phyloP scores from a whole-genome alignment of 1,140 invertebrate species.

The Bradysia coprophila region DNA sequence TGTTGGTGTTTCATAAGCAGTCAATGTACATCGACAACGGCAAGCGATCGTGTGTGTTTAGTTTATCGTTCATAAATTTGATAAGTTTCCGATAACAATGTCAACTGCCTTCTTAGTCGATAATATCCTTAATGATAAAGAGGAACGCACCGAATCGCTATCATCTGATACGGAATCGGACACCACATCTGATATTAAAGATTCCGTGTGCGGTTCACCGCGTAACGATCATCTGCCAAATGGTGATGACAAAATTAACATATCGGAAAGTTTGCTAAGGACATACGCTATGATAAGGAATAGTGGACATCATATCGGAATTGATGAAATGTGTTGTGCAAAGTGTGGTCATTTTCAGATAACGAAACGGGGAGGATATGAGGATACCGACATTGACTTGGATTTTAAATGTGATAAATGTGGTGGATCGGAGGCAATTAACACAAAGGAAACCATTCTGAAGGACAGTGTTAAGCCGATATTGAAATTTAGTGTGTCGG shows the following conservation, averaged over 20 bases:
- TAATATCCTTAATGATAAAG: constrained; percentile 18
- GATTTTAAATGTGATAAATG: constrained; percentile 23
- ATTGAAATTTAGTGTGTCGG: constrained; percentile 83
- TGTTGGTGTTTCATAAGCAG: no score
- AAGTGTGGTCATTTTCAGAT: constrained; percentile 8
- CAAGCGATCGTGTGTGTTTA: no score
- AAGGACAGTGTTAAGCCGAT: constrained; percentile 44
- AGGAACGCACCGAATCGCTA: constrained; percentile 8
- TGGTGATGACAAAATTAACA: not conserved
- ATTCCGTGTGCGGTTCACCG: constrained; percentile 8
- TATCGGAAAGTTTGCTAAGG: not conserved
- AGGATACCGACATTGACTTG: not conserved
- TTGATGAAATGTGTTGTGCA: constrained; percentile 10
- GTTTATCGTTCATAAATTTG: no score
- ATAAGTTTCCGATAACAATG: no score
- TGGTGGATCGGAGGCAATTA: constrained; percentile 4
- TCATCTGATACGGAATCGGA: constrained; percentile 7
- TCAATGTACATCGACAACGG: no score
- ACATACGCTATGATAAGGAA: constrained; percentile 2
- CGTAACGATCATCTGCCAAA: constrained; percentile 11
- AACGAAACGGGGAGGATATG: not conserved
- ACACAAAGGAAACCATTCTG: constrained; percentile 11
- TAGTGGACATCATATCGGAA: constrained; percentile 2
- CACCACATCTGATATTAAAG: constrained; percentile 4
- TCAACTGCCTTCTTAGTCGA: constrained; percentile 20